Percentiles rank a stretch among this genome's conserved stretches.
Evolutionary conservation across 1,140 invertebrate genomes (phyloP).

Genomic region (Drosophila sproati): DNA sequence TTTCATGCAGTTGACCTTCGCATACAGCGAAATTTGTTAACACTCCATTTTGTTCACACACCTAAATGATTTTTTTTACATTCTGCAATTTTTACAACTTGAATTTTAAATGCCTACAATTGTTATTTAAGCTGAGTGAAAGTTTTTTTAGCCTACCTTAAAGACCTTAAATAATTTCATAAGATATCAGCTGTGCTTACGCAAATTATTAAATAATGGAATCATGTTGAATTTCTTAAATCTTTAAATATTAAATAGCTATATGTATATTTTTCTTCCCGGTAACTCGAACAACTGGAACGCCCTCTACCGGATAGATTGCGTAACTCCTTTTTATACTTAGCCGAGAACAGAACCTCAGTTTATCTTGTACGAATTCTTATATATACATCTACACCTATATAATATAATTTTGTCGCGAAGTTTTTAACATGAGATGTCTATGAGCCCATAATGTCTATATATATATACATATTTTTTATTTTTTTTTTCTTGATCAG

Average conservation of each 20-base stretch:
- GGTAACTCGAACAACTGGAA: not conserved
- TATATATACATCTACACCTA: too few relatives aligned
- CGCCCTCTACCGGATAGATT: slow-evolving; percentile 2
- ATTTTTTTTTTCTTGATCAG: too few relatives aligned
- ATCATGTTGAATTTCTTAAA: not conserved
- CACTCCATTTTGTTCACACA: slow-evolving; percentile 8
- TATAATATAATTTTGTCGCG: too few relatives aligned
- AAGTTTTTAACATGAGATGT: too few relatives aligned
- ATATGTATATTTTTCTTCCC: not conserved
- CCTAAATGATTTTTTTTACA: too few relatives aligned
- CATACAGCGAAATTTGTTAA: slow-evolving; percentile 54
- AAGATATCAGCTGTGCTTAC: slow-evolving; percentile 1
- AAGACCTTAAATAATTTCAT: slow-evolving; percentile 9
- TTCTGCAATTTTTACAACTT: not conserved
- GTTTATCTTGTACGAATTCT: too few relatives aligned
- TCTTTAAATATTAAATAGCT: not conserved
- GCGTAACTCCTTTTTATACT: not conserved
- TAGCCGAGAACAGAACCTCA: slow-evolving; percentile 54
- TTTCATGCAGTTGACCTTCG: slow-evolving; percentile 68
- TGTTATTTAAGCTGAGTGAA: slow-evolving; percentile 22
- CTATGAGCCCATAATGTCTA: too few relatives aligned
- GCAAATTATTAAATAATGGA: slow-evolving; percentile 4
- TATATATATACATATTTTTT: too few relatives aligned
- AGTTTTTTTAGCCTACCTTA: slow-evolving; percentile 29
- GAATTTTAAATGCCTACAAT: slow-evolving; percentile 20